Conservation (phyloP, 2,888 invertebrate genomes). For the Cantharis nigra region DNA sequence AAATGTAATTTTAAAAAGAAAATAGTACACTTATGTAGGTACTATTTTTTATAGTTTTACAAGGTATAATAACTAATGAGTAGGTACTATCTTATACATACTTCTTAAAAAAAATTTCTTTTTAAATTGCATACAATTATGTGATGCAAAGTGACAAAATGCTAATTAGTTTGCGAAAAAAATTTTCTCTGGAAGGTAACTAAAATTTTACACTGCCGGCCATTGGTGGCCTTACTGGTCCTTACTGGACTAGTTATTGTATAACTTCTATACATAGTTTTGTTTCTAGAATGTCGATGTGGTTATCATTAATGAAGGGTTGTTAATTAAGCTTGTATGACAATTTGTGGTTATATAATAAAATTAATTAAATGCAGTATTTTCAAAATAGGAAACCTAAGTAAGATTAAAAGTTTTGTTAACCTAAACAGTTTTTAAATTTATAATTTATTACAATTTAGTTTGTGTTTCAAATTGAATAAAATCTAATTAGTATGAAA, state of each 20-base stretch:
- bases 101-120: no score
- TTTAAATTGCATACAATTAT: background rate
- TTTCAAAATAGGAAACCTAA: background rate
- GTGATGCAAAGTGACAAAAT: background rate
- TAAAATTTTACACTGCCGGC: background rate
- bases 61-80: no score
- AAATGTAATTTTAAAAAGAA: no score
- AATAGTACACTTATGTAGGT: no score
- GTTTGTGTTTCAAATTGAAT: background rate
- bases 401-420: background rate
- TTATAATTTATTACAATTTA: background rate
- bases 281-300: conserved; percentile 5
- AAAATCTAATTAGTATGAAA: background rate
- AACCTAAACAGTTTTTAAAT: background rate
- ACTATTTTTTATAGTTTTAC: no score
- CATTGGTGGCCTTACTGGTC: no score
- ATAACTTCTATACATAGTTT: conserved; percentile 16
- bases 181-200: background rate
- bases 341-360: background rate
- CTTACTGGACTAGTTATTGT: background rate
- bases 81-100: no score
- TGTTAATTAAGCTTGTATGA: background rate
- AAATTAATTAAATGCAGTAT: background rate
- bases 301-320: conserved; percentile 7
- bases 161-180: background rate